These are phyloP conservation scores for Gasterosteus nipponicus DNA, from an alignment of 2,113 vertebrate genomes.

Conservation along the genomic window DNA sequence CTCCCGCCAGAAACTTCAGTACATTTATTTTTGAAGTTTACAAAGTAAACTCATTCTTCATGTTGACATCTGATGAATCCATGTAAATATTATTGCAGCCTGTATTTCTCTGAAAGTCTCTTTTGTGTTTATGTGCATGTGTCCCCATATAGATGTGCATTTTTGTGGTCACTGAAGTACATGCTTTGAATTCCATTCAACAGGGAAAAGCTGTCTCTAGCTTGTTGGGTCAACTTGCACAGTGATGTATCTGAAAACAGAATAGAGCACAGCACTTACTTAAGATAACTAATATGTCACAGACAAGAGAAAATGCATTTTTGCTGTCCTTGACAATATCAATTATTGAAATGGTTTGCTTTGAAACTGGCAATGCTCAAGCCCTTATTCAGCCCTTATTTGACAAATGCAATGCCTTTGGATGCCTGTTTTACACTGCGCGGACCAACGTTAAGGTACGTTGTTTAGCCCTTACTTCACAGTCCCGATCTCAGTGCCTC, in stretches of 20 bases:
- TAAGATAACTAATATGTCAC: conserved; percentile 63
- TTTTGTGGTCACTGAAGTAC: conserved; percentile 8
- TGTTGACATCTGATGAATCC: not conserved
- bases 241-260: conserved; percentile 27
- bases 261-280: conserved; percentile 42
- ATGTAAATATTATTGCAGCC: conserved; percentile 1
- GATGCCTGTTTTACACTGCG: not conserved
- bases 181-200: conserved; percentile 43
- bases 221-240: conserved; percentile 36
- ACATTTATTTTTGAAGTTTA: not conserved
- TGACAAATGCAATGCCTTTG: not conserved
- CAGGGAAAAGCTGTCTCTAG: conserved; percentile 19
- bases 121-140: not conserved
- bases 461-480: conserved; percentile 6
- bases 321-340: conserved; percentile 16
- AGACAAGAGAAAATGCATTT: conserved; percentile 42
- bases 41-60: not conserved
- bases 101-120: not conserved
- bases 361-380: conserved; percentile 10
- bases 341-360: conserved; percentile 19
- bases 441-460: not conserved
- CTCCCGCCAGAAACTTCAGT: not conserved
- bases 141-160: not conserved
- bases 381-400: conserved; percentile 11
- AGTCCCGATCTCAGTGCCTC: not conserved